These are phyloP conservation scores for Scaptomyza montana DNA, from an alignment of 1,140 invertebrate species.

Conservation along the genomic window DNA sequence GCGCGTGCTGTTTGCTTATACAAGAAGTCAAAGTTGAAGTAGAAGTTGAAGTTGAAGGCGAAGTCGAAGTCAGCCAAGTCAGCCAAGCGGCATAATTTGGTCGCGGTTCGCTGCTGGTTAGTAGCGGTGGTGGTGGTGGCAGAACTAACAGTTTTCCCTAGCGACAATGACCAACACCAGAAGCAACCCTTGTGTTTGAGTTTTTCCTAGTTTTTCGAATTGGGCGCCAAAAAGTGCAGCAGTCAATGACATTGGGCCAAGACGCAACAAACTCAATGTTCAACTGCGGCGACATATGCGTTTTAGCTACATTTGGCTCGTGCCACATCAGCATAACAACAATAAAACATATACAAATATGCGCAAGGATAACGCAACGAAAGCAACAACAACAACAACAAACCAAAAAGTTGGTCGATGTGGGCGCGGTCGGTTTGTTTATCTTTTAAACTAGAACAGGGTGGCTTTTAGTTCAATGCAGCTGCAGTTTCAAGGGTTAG, in stretches of 20 bases:
- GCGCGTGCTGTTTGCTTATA: constrained; percentile 71
- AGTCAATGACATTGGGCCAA: constrained; percentile 67
- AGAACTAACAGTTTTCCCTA: constrained; percentile 73
- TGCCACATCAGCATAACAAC: constrained; percentile 80
- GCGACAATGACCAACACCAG: constrained; percentile 37
- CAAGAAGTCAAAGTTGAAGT: constrained; percentile 35
- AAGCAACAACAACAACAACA: constrained; percentile 29
- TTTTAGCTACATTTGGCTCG: constrained; percentile 46
- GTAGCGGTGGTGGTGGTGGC: constrained; percentile 44
- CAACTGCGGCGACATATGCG: constrained; percentile 53
- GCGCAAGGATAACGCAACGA: constrained; percentile 68
- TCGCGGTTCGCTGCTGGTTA: constrained; percentile 65
- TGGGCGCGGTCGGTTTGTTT: constrained; percentile 52
- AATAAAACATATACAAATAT: constrained; percentile 72
- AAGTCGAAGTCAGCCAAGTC: constrained; percentile 64
- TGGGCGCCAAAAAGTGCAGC: constrained; percentile 67
- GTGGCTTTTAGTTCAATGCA: constrained; percentile 41
- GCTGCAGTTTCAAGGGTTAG: constrained; percentile 74
- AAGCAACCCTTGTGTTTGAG: constrained; percentile 62
- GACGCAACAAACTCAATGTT: not conserved
- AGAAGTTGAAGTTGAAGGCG: constrained; percentile 15
- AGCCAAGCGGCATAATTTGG: constrained; percentile 64
- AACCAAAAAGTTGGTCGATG: constrained; percentile 34
- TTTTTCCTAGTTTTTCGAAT: constrained; percentile 60
- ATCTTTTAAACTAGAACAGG: constrained; percentile 62